Percentiles rank a stretch among this genome's conserved stretches.
These are phyloP conservation scores for Ligdia adustata DNA, from an alignment of 2,888 invertebrate genomes.

Conservation along the genomic window DNA sequence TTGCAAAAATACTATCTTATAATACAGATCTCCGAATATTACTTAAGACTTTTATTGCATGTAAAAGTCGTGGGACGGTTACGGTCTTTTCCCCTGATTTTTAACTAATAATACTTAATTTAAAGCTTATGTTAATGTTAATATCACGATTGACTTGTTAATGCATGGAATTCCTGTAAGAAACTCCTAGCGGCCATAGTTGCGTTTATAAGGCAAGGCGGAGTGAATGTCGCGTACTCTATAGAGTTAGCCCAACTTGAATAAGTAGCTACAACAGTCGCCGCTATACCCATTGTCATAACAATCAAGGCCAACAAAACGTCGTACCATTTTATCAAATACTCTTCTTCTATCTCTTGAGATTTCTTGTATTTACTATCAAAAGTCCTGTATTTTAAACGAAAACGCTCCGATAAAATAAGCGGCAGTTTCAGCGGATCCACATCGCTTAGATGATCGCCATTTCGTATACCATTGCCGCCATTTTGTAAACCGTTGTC, in stretches of 20 bases:
- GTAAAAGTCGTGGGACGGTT: too few relatives aligned
- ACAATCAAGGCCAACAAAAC: conserved; percentile 82
- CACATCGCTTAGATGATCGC: conserved; percentile 32
- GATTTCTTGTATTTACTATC: conserved; percentile 39
- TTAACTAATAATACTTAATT: too few relatives aligned
- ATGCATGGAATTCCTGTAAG: conserved; percentile 36
- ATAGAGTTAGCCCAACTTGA: conserved; percentile 87
- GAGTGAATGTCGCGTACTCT: conserved; percentile 86
- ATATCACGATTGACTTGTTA: conserved; percentile 20
- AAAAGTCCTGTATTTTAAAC: conserved; percentile 63
- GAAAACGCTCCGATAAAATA: conserved; percentile 38
- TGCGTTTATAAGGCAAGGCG: conserved; percentile 89
- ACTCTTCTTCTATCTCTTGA: conserved; percentile 44
- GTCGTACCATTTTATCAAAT: conserved; percentile 71
- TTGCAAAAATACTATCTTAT: too few relatives aligned
- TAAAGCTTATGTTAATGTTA: too few relatives aligned
- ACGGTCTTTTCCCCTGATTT: too few relatives aligned
- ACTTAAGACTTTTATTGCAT: too few relatives aligned
- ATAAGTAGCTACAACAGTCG: conserved; percentile 88
- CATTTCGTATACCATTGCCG: conserved; percentile 28
- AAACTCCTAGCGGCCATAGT: conserved; percentile 73
- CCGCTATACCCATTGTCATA: conserved; percentile 84
- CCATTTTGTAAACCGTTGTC: conserved; percentile 23
- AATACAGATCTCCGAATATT: too few relatives aligned
- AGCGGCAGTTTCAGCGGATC: conserved; percentile 55